Evolutionary conservation across 2,113 vertebrate species (phyloP).

Genomic region (Myxocyprinus asiaticus): DNA sequence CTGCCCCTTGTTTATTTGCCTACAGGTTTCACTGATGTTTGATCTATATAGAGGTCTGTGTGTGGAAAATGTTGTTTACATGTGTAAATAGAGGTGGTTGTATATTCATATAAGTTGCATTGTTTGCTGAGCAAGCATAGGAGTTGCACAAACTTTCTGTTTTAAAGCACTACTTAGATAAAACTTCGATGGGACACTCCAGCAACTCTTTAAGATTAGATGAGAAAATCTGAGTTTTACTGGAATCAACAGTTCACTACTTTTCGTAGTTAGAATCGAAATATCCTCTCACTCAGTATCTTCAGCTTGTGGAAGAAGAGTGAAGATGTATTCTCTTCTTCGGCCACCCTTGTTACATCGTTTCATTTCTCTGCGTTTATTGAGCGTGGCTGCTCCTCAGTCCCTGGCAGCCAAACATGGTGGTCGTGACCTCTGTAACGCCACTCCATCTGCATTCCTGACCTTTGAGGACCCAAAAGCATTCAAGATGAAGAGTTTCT

Average conservation of each 20-base stretch:
- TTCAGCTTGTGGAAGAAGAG: not conserved
- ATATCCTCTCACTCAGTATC: not conserved
- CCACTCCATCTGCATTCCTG: constrained; percentile 46
- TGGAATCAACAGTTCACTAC: not conserved
- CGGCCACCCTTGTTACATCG: constrained; percentile 41
- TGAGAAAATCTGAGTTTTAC: not conserved
- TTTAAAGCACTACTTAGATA: not conserved
- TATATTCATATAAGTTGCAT: not conserved
- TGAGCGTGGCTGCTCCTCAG: constrained; percentile 48
- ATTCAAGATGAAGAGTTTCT: constrained; percentile 73
- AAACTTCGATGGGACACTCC: not conserved
- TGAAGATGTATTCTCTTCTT: constrained; percentile 55
- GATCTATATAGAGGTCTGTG: not conserved
- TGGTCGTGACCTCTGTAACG: not conserved
- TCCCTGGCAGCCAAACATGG: constrained; percentile 2
- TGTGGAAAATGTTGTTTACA: not conserved
- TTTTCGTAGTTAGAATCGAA: not conserved
- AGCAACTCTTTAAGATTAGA: not conserved
- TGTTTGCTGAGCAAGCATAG: not conserved
- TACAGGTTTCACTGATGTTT: not conserved
- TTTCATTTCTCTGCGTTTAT: constrained; percentile 50
- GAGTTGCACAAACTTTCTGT: not conserved
- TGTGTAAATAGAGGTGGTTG: not conserved
- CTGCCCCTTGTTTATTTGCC: not conserved
- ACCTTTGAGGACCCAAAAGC: constrained; percentile 75